Evolutionary conservation across 2,797 vertebrate species (phyloP), one percentile per base, ranked within the genome.

Genomic region (Zalophus californianus): DNA sequence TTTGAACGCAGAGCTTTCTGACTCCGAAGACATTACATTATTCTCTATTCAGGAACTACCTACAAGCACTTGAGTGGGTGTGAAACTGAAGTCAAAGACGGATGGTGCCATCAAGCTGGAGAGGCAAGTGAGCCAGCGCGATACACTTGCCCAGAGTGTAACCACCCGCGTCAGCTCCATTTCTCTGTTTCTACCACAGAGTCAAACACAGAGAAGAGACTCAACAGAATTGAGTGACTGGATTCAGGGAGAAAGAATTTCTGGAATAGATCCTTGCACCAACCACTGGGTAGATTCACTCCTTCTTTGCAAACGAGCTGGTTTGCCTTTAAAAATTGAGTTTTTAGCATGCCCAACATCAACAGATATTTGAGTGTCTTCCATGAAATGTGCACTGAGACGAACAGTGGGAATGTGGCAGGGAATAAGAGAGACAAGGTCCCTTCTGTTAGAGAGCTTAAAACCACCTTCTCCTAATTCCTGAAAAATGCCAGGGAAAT

Each of bases 351-450:
- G 48, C 52, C 70, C 72, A 56, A 11, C 29, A 90, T 50, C 89
- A 62, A 62, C 16, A 84, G 83, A 38, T 21, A 86, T 15, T 27
- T 87, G 93, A 54, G 84, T 5, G 15, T 86, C 84, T 72, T 95
- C 79, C 92, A 8, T 1, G 8, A 87, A 82, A 52, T 60, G 18
- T 14, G 35, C 18, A 6, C 44, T 62, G 54, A 68, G 80, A 27
- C 0, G 1, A 56, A 54, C 86, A 73, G 48, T 62, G 27, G 87
- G 78, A 50, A 54, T 38, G 82, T 90, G 50, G 62, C 27, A 25
- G 58, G 79, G 79, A 94, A 68, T 64, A 11, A 87, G 78, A 90
- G 6, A 93, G n/a, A 93, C 91, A 96, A 97, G 79, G 91, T 56
- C 64, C 54, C 86, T 87, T 91, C 94, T 97, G 89, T 92, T 84